A percentile compares a stretch with the other conserved stretches of the same genome.
These are phyloP conservation scores for Ciconia nigra DNA, from an alignment of 2,797 vertebrate genomes.

Conservation along the genomic window DNA sequence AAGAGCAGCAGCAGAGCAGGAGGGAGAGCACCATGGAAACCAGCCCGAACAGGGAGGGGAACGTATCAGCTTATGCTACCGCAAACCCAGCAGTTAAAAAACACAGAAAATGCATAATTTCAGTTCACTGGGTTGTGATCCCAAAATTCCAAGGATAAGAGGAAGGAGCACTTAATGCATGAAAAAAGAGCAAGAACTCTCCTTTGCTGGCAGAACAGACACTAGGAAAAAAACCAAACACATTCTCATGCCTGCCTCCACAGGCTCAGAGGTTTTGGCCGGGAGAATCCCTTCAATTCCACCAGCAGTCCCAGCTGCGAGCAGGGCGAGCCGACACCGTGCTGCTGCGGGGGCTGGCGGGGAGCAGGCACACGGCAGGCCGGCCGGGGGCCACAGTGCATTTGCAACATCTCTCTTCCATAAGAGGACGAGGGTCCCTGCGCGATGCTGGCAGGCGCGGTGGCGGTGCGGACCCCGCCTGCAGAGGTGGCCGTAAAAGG, in stretches of 20 bases:
- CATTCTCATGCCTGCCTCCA: background rate
- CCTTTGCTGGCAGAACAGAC: background rate
- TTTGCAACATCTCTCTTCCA: background rate
- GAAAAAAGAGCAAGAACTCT: background rate
- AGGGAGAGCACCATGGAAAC: background rate
- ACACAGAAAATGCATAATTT: background rate
- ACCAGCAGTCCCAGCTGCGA: background rate
- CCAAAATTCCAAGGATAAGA: background rate
- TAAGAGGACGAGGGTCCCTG: background rate
- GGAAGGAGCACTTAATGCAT: background rate
- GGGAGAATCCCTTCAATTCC: background rate
- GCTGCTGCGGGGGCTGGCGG: background rate
- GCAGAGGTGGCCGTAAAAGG: background rate
- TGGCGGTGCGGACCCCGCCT: background rate
- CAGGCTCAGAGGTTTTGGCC: background rate
- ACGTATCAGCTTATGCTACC: rapidly evolving
- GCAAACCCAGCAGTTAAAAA: background rate
- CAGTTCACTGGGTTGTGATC: background rate
- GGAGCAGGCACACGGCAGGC: rapidly evolving
- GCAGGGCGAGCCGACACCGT: background rate
- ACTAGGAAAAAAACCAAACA: rapidly evolving
- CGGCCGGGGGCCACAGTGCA: background rate
- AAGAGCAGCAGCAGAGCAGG: background rate
- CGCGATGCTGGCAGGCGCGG: background rate
- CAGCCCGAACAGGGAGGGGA: background rate